These are phyloP conservation scores for Epistrophe grossulariae DNA, from an alignment of 2,888 invertebrate species.

Conservation along the genomic window DNA sequence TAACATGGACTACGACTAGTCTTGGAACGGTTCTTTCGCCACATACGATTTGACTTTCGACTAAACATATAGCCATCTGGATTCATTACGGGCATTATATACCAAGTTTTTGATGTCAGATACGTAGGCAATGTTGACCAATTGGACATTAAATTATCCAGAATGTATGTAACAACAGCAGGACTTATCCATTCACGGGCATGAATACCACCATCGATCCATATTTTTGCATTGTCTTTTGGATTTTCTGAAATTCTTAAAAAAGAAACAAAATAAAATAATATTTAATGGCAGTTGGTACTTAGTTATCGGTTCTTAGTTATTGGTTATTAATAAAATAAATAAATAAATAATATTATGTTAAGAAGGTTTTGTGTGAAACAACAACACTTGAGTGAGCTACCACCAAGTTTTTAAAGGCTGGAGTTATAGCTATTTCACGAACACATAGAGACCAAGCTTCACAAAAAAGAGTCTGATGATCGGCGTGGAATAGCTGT, in stretches of 20 bases:
- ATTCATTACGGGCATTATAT: conserved; percentile 90
- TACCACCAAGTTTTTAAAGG: too few relatives aligned
- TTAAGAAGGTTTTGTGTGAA: too few relatives aligned
- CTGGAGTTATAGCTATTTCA: too few relatives aligned
- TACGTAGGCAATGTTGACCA: conserved; percentile 87
- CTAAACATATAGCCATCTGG: conserved; percentile 95
- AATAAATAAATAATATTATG: too few relatives aligned
- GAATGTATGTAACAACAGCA: conserved; percentile 90
- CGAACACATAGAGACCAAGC: too few relatives aligned
- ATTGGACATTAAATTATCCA: conserved; percentile 88
- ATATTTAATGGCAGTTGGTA: too few relatives aligned
- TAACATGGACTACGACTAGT: conserved; percentile 84
- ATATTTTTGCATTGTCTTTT: conserved; percentile 87
- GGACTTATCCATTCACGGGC: conserved; percentile 96
- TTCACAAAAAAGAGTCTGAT: too few relatives aligned
- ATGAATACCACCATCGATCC: conserved; percentile 92
- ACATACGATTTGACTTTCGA: conserved; percentile 90
- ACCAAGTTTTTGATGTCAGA: conserved; percentile 93
- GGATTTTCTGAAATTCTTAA: conserved; percentile 88
- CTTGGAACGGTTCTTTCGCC: conserved; percentile 90
- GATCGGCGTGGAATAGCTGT: too few relatives aligned
- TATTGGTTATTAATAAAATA: too few relatives aligned
- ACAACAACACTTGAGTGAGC: too few relatives aligned
- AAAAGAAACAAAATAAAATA: not conserved
- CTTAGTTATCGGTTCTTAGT: too few relatives aligned